Percentiles rank a stretch among this genome's conserved stretches.
Evolutionary conservation across 2,888 invertebrate genomes (phyloP).

Genomic region (Hedychridium roseum): DNA sequence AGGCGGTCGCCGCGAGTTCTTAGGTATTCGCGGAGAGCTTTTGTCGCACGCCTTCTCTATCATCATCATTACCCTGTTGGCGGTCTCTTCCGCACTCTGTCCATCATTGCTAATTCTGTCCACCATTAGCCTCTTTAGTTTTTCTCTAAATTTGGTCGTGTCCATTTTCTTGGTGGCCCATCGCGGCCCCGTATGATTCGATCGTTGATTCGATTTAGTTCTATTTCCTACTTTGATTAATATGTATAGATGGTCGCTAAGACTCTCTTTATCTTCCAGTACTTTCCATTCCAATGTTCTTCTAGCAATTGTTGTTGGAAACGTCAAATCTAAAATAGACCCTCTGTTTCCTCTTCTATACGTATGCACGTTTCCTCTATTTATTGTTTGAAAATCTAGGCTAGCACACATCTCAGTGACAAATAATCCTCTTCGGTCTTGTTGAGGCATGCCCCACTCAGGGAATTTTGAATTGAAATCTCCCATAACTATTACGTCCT

Average conservation of each 20-base stretch:
- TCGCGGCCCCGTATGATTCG: neutral
- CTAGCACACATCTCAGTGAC: conserved; percentile 18
- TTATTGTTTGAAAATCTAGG: conserved; percentile 22
- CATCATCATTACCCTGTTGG: conserved; percentile 6
- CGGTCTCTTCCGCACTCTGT: conserved; percentile 9
- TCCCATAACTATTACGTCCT: conserved; percentile 24
- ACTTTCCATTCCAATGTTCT: conserved; percentile 15
- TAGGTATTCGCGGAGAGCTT: conserved; percentile 21
- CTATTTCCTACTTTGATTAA: neutral
- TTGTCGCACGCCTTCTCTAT: conserved; percentile 21
- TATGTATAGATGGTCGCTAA: conserved; percentile 17
- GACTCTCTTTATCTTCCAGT: conserved; percentile 15
- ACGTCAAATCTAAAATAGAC: conserved; percentile 36
- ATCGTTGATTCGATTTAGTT: neutral
- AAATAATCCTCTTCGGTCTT: conserved; percentile 22
- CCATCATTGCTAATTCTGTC: neutral
- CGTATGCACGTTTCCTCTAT: conserved; percentile 25
- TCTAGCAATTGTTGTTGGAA: conserved; percentile 30
- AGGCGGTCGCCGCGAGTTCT: neutral
- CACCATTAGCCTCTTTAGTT: too few species aligned
- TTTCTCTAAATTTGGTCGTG: neutral
- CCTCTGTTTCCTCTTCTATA: conserved; percentile 21
- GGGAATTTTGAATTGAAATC: conserved; percentile 32
- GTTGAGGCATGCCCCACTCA: conserved; percentile 31
- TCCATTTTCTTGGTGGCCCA: conserved; percentile 8